Evolutionary conservation across 92 coral and sea anemone species (phyloP).

Genomic region (Phymanthus crucifer): DNA sequence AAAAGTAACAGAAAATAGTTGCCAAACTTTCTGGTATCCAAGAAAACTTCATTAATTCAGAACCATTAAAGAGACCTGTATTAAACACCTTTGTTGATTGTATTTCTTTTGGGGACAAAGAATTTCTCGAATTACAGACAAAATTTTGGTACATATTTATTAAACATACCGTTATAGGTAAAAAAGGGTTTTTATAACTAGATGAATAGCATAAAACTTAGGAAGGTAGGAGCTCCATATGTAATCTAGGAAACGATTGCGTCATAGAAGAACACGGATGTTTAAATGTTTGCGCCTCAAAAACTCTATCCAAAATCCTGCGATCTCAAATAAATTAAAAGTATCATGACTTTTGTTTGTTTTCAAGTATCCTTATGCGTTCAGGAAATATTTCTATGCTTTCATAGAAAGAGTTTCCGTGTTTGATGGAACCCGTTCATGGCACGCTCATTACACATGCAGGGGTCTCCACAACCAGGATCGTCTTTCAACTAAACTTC

Average conservation of each 20-base stretch:
- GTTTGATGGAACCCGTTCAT: background rate
- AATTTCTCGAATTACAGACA: too few relatives aligned
- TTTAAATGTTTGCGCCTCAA: background rate
- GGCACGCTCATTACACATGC: constrained; percentile 11
- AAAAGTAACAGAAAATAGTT: too few relatives aligned
- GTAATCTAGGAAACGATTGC: background rate
- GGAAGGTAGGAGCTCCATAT: background rate
- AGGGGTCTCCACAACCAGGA: background rate
- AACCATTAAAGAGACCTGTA: too few relatives aligned
- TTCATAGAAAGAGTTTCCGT: too few relatives aligned
- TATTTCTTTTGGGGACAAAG: too few relatives aligned
- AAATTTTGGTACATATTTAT: too few relatives aligned
- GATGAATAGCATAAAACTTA: background rate
- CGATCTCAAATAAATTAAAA: background rate
- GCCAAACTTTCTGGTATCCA: too few relatives aligned
- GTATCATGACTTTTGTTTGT: background rate
- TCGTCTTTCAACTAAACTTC: constrained; percentile 4
- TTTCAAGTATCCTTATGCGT: background rate
- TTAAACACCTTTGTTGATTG: too few relatives aligned
- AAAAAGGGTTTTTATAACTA: background rate
- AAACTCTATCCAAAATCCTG: background rate
- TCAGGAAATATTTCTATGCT: too few relatives aligned
- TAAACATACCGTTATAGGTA: background rate
- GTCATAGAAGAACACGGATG: constrained; percentile 1
- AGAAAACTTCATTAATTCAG: too few relatives aligned